Base-by-base conservation (phyloP, 2,888 invertebrate species). In the Archaeoteleia sp. region DNA sequence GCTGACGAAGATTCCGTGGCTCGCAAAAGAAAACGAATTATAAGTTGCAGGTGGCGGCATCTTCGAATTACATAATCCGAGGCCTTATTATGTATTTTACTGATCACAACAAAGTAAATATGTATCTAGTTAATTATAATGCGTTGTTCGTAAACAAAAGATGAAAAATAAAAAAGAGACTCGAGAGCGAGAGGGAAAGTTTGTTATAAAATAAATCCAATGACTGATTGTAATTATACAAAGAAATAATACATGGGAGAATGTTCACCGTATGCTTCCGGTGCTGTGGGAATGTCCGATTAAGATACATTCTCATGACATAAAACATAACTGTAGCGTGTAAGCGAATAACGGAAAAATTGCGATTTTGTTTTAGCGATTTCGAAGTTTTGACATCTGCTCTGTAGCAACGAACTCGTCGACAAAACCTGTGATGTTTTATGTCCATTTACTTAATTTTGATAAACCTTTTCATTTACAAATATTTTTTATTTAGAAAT, bases 191-290 rank as follows among this genome's bases (percentile, higher is more conserved):
- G 40, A 60, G 74, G 60, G 74, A 76, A 75, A 77, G 74, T 77
- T 77, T 77, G 78, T 81, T 79, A 77, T 78, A 57, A 77, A 81
- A 78, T 77, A 75, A 80, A 78, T 81, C 77, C 77, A 82, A 79
- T 79, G 82, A 80, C 79, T 82, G 81, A 79, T 74, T 77, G 74
- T 79, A 82, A 76, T 54, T 67, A 62, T 42, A 74, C 78, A 78
- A 76, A 74, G 72, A 75, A 70, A 73, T 75, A 78, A 71, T 72
- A 77, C 70, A 72, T 72, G 75, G 68, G 78, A 81, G 80, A 82
- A 82, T 81, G 80, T 81, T 81, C 80, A 81, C 80, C 69, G 82
- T 80, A 74, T 75, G 79, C 77, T 80, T 78, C 76, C 75, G 70
- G 66, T 67, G 66, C 62, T 67, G 62, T 66, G 70, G 35, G 57